Base-by-base conservation (phyloP, 2,113 vertebrate genomes). In the Oncorhynchus keta region DNA sequence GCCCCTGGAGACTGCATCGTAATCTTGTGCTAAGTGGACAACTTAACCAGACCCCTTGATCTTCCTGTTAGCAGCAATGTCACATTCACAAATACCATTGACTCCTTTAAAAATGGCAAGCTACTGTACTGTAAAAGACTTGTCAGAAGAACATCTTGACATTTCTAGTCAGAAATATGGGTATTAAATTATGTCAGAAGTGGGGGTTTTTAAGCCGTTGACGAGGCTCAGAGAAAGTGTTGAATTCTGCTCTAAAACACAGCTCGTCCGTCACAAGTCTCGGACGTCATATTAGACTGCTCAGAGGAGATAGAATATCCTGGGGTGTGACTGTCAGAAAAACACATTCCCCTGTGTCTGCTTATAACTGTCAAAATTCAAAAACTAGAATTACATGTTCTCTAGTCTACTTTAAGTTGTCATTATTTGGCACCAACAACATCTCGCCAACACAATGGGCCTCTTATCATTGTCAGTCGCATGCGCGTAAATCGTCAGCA, bases 1-100 rank as follows among this genome's bases (percentile, higher is more conserved):
- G 76, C 80, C 76, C 79, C 68, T 16, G 78, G 80, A 87, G 83
- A 88, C 72, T 75, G 80, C 77, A 89, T 13, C 57, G 70, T 84
- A 87, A 91, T 85, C 86, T 91, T 91, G 77, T 83, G 87, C 81
- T 83, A 81, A 88, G 85, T 84, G 80, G 87, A 77, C 79, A 76
- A 73, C 80, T 86, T 89, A 88, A 84, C 66, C 77, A 81, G 73
- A 70, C 88, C 74, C 8, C 14, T 78, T 86, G 79, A 69, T 81
- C 66, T 65, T 76, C 69, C 82, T 88, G 67, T 39, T 68, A 32
- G 51, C 3, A 35, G 30, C 18, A 62, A n/a, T 68, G 28, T 12
- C 18, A 20, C 6, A 67, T 67, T 67, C 65, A 68, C 20, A 67
- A 67, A 67, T 30, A 26, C 62, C 62, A 28, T 1, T 26, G 65